Evolutionary conservation across 2,797 vertebrate species (phyloP), one percentile per base, ranked within the genome.

Genomic region (Lepilemur septentrionalis): DNA sequence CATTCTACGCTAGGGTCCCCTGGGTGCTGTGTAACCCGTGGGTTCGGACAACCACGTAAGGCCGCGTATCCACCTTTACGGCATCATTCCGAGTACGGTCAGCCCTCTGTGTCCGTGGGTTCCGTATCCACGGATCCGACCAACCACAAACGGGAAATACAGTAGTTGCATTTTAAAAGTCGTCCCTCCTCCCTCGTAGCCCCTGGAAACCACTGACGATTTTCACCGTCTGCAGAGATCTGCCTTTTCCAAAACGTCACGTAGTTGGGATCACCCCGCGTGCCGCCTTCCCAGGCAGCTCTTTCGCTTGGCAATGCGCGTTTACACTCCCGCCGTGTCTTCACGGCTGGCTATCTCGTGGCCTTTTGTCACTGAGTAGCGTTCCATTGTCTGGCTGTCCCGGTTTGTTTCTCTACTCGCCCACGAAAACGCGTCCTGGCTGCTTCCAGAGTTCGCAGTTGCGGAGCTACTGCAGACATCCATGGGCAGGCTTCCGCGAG

Each of bases 391-490:
- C 63, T 46, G 23, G 32, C 12, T 6, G 25, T 52, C 17, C 89
- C 38, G 2, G 57, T 30, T 18, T 4, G 0, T 9, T 10, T 3
- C 3, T 4, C 48, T 28, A 1, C 11, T 59, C 41, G 3, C 72
- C 72, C 12, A 3, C 15, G 0, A 4, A 32, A 35, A 35, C 55
- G 23, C 46, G 14, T 23, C 52, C 18, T 7, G 28, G 30, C 7
- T 8, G 52, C 72, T 41, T 50, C 73, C 7, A 8, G 28, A 38
- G 41, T 8, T 22, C 3, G 32, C 18, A 4, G 18, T 2, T 12
- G 1, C 4, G 4, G 14, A 32, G 23, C 23, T 1, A 5, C 43
- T 28, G 0, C 1, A 13, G 13, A 28, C 14, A 18, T 1, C 0
- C 13, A 1, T 7, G 30, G n/a, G 46, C 35, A 17, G 67, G 48